Evolutionary conservation across 2,113 vertebrate species (phyloP).

Genomic region (Mola mola): DNA sequence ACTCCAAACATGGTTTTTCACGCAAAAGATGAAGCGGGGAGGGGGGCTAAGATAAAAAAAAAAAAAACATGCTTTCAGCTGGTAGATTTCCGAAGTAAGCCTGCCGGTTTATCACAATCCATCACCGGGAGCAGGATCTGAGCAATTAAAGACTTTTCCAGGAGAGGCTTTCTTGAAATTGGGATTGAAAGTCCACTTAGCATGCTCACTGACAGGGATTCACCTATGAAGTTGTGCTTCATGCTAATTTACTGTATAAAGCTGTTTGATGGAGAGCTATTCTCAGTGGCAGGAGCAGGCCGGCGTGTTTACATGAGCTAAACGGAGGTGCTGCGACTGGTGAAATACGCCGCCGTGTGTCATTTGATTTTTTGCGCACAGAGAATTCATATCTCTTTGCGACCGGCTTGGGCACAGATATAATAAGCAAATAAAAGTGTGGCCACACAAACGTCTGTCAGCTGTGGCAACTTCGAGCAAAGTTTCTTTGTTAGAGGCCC

Average conservation of each 20-base stretch:
- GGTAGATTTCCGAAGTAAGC: constrained; percentile 76
- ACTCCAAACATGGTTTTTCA: constrained; percentile 77
- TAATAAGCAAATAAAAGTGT: constrained; percentile 41
- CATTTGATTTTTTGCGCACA: constrained; percentile 53
- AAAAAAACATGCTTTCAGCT: constrained; percentile 62
- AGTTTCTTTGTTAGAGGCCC: constrained; percentile 14
- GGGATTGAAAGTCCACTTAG: constrained; percentile 65
- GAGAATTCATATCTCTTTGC: constrained; percentile 28
- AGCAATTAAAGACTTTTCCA: constrained; percentile 78
- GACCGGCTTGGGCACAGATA: constrained; percentile 23
- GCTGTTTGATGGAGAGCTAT: constrained; percentile 29
- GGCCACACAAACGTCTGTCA: constrained; percentile 2
- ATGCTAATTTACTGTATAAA: constrained; percentile 50
- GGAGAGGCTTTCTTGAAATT: constrained; percentile 74
- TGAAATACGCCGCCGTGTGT: constrained; percentile 3
- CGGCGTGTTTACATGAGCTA: neutral
- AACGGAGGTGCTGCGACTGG: constrained; percentile 14
- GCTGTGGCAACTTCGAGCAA: constrained; percentile 8
- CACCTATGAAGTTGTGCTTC: constrained; percentile 53
- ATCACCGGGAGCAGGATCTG: constrained; percentile 65
- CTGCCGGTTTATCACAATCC: constrained; percentile 78
- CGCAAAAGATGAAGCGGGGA: constrained; percentile 63
- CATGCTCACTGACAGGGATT: constrained; percentile 46
- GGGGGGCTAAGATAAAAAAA: neutral
- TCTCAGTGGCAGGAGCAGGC: constrained; percentile 33